phyloP scores from a whole-genome alignment of 2,797 vertebrate species.

The Enteromius mattozi region DNA sequence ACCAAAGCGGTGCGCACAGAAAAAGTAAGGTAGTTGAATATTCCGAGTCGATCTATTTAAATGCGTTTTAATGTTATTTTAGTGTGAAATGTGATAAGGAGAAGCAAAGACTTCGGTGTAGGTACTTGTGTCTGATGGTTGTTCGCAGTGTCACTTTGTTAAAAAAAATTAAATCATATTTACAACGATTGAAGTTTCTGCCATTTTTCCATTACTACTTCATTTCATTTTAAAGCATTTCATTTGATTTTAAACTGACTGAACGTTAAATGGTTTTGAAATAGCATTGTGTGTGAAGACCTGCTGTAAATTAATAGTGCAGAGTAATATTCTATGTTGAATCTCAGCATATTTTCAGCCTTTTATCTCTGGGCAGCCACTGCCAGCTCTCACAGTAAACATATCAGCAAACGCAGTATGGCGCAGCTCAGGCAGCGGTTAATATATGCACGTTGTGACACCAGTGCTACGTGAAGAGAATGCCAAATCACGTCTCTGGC shows the following conservation, averaged over 20 bases:
- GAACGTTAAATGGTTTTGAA: slow-evolving; percentile 22
- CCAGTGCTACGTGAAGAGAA: slow-evolving; percentile 59
- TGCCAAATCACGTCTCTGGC: slow-evolving; percentile 59
- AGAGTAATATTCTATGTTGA: slow-evolving; percentile 46
- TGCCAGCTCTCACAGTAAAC: slow-evolving; percentile 58
- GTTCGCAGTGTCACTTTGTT: slow-evolving; percentile 66
- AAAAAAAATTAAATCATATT: slow-evolving; percentile 54
- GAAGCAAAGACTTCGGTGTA: slow-evolving; percentile 20
- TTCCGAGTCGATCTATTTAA: slow-evolving; percentile 40
- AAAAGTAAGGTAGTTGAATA: slow-evolving; percentile 37
- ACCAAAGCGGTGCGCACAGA: slow-evolving; percentile 24
- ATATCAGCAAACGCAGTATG: slow-evolving; percentile 56
- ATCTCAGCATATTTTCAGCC: slow-evolving; percentile 51
- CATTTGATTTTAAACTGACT: slow-evolving; percentile 6
- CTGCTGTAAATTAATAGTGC: slow-evolving; percentile 25
- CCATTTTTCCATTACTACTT: slow-evolving; percentile 8
- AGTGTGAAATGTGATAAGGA: slow-evolving; percentile 48
- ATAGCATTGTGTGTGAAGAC: slow-evolving; percentile 31
- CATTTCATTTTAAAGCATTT: not conserved
- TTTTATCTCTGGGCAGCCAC: slow-evolving; percentile 59
- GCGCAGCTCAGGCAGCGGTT: slow-evolving; percentile 48
- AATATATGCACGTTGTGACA: slow-evolving; percentile 57
- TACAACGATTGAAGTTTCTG: slow-evolving; percentile 40
- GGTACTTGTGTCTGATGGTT: slow-evolving; percentile 63
- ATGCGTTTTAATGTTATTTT: slow-evolving; percentile 29